Conservation (phyloP, 2,888 invertebrate species). For the Blastobasis lacticolella region DNA sequence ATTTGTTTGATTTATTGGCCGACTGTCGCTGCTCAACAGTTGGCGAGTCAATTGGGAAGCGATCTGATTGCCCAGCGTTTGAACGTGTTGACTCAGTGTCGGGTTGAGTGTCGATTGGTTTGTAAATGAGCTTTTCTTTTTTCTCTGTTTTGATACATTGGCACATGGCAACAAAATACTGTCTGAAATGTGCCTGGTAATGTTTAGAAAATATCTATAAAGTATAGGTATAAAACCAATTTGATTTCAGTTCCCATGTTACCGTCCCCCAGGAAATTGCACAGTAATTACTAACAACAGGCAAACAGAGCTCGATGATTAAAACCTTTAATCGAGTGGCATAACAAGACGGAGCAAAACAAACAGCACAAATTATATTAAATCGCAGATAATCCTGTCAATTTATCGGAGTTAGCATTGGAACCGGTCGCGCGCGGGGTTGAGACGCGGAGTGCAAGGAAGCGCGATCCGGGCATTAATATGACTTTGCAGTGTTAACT, state of each 20-base stretch:
- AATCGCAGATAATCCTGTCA: slow-evolving; percentile 73
- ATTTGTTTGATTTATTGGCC: slow-evolving; percentile 57
- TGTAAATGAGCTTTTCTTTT: no score
- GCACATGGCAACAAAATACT: no score
- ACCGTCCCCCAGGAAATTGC: neutral
- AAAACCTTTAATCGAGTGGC: slow-evolving; percentile 27
- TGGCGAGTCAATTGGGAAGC: neutral
- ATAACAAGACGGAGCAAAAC: slow-evolving; percentile 54
- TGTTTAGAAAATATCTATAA: no score
- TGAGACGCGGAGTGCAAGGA: slow-evolving; percentile 52
- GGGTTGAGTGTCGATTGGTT: no score
- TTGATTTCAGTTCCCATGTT: no score
- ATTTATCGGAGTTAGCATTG: slow-evolving; percentile 71
- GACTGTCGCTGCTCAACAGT: neutral
- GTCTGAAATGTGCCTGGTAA: no score
- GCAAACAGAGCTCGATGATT: neutral
- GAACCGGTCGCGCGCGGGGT: slow-evolving; percentile 57
- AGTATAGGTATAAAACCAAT: no score
- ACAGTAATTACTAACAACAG: neutral
- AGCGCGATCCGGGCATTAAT: slow-evolving; percentile 41
- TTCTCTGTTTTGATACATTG: no score
- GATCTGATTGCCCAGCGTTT: no score
- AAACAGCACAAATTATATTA: slow-evolving; percentile 70
- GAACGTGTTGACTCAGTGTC: no score
- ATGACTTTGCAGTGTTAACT: slow-evolving; percentile 32